Percentiles rank a stretch among this genome's conserved stretches.
Evolutionary conservation across 2,797 vertebrate genomes (phyloP).

Genomic region (Bucorvus abyssinicus): DNA sequence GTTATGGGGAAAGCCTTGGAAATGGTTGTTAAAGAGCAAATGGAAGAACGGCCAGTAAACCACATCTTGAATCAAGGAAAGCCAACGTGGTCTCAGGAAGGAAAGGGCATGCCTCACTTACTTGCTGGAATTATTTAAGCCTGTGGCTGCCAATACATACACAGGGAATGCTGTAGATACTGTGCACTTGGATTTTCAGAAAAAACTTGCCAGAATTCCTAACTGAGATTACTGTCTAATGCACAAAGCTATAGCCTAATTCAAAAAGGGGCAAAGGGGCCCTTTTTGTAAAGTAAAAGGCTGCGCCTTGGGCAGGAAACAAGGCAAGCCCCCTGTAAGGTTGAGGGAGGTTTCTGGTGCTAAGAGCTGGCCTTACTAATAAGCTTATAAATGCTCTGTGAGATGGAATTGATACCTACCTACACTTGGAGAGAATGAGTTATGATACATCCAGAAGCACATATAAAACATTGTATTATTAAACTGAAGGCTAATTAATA

Average conservation of each 20-base stretch:
- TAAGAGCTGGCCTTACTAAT: neutral
- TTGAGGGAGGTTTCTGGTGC: neutral
- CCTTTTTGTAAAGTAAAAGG: neutral
- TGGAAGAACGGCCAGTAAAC: conserved; percentile 23
- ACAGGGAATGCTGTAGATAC: neutral
- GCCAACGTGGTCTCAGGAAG: conserved; percentile 41
- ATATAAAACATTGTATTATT: neutral
- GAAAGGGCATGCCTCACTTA: conserved; percentile 40
- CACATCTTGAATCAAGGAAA: conserved; percentile 50
- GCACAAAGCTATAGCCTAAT: conserved; percentile 14
- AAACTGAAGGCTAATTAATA: neutral
- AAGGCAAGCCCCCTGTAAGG: neutral
- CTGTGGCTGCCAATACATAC: conserved; percentile 37
- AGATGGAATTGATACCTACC: neutral
- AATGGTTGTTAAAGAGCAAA: conserved; percentile 33
- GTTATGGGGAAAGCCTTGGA: conserved; percentile 38
- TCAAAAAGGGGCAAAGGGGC: neutral
- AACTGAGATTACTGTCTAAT: conserved; percentile 27
- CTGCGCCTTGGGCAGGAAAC: neutral
- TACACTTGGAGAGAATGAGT: neutral
- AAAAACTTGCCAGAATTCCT: conserved; percentile 31
- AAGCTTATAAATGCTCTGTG: neutral
- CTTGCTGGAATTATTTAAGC: conserved; percentile 38
- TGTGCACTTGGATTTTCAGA: conserved; percentile 34
- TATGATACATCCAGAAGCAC: neutral